Percentiles rank a stretch among this genome's conserved stretches.
phyloP scores from a whole-genome alignment of 1,140 invertebrate species.

The Drosophila punjabiensis region DNA sequence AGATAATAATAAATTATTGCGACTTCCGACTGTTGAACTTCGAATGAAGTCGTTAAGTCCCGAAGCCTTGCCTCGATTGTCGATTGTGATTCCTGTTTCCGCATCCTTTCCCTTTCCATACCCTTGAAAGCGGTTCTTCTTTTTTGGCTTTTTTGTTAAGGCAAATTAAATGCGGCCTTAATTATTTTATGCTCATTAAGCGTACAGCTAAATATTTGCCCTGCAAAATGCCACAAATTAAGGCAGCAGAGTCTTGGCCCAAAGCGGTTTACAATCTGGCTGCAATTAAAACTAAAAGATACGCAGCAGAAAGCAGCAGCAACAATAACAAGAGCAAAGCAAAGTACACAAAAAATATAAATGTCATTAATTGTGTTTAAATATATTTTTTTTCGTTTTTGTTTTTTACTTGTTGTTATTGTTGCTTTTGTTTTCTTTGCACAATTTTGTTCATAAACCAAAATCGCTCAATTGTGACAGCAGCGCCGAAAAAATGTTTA shows the following conservation, averaged over 20 bases:
- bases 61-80: slow-evolving; percentile 2
- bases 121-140: slow-evolving; percentile 32
- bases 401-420: slow-evolving; percentile 2
- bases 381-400: slow-evolving; percentile 49
- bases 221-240: slow-evolving; percentile 56
- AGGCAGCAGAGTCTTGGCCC: slow-evolving; percentile 62
- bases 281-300: slow-evolving; percentile 58
- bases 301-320: slow-evolving; percentile 9
- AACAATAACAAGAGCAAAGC: slow-evolving; percentile 34
- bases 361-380: slow-evolving; percentile 81
- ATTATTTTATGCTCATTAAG: slow-evolving; percentile 83
- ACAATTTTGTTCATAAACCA: slow-evolving; percentile 58
- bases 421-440: slow-evolving; percentile 35
- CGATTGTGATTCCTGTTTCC: slow-evolving; percentile 37
- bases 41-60: slow-evolving; percentile 46
- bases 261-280: slow-evolving; percentile 65
- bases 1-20: slow-evolving; percentile 35
- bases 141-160: slow-evolving; percentile 17
- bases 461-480: slow-evolving; percentile 78
- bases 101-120: slow-evolving; percentile 56
- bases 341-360: slow-evolving; percentile 49
- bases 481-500: slow-evolving; percentile 18
- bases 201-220: slow-evolving; percentile 50
- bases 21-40: slow-evolving; percentile 22
- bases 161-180: slow-evolving; percentile 74